These are phyloP conservation scores for Tychaedon coryphoeus DNA, from an alignment of 2,113 vertebrate species.

Conservation along the genomic window DNA sequence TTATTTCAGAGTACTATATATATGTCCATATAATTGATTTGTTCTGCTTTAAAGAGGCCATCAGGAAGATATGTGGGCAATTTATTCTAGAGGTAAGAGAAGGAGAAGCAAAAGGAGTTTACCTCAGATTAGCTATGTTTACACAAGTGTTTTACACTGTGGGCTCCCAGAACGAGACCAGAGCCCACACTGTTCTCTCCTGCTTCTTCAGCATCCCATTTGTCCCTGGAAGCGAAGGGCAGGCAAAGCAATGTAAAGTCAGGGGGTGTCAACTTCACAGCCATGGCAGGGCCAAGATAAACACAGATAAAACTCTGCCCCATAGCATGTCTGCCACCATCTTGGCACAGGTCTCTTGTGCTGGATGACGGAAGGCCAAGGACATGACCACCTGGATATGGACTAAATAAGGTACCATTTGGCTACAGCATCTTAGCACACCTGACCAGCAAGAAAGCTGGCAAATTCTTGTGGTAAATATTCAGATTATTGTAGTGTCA, in stretches of 20 bases:
- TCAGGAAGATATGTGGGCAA: slow-evolving; percentile 46
- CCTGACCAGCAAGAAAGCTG: background rate
- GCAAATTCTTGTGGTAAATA: background rate
- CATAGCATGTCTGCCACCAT: too few species aligned
- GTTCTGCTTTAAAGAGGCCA: slow-evolving; percentile 37
- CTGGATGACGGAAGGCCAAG: background rate
- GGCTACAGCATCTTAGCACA: background rate
- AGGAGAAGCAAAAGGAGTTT: slow-evolving; percentile 5
- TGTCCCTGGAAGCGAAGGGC: background rate
- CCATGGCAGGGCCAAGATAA: background rate
- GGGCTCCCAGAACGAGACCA: background rate
- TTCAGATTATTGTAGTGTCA: too few species aligned
- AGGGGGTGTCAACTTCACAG: background rate
- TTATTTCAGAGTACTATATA: slow-evolving; percentile 6
- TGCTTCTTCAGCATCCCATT: background rate
- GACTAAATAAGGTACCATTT: background rate
- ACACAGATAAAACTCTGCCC: background rate
- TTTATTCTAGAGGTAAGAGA: slow-evolving; percentile 23
- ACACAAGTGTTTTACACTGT: background rate
- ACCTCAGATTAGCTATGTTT: slow-evolving; percentile 26
- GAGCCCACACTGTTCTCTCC: background rate
- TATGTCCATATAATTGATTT: slow-evolving; percentile 63
- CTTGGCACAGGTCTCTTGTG: background rate
- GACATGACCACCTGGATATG: too few species aligned
- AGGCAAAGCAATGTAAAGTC: background rate